Evolutionary conservation across 2,797 vertebrate genomes (phyloP), one percentile per base, ranked within the genome.

Genomic region (Bucorvus abyssinicus): DNA sequence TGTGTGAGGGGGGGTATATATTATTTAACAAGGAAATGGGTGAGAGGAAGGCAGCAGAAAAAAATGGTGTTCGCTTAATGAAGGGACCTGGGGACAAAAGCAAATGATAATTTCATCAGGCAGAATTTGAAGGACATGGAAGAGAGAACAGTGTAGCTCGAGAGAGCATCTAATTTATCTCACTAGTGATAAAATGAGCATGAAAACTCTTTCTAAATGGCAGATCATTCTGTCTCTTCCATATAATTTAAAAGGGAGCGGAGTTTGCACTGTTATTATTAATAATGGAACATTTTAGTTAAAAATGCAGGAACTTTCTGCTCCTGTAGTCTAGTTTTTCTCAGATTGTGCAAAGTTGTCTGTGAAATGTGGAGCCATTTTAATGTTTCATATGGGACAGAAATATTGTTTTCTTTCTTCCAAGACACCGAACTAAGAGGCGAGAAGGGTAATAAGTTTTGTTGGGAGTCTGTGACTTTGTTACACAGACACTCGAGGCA

Each of bases 261-360:
- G 40, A 84, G 83, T 89, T 87, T 75, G 21, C 38, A 53, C 47
- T 81, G 71, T 74, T 94, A 69, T 95, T 93, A 96, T 96, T 97
- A 97, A 97, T 97, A 92, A 94, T 91, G 56, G 61, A 95, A 88
- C 61, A 88, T 87, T 95, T 97, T 85, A 91, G 75, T 96, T 95
- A 95, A 94, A 90, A 97, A 95, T 96, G 86, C 85, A 94, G 65
- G 78, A 96, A 85, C 80, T 50, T 83, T 61, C 52, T 89, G 42
- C 85, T 97, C 80, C 75, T 97, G 90, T 71, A 69, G 94, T 95
- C 69, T 94, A 91, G 55, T 55, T 93, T 86, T 90, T 63, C 60
- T 94, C 80, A 87, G 52, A 76, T 7, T 95, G 57, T n/a, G 42
- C 56, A 91, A 97, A 94, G 87, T 80, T 93, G 56, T 82, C 75